Conservation (phyloP, 2,888 invertebrate species). For the Pollenia griseotomentosa region DNA sequence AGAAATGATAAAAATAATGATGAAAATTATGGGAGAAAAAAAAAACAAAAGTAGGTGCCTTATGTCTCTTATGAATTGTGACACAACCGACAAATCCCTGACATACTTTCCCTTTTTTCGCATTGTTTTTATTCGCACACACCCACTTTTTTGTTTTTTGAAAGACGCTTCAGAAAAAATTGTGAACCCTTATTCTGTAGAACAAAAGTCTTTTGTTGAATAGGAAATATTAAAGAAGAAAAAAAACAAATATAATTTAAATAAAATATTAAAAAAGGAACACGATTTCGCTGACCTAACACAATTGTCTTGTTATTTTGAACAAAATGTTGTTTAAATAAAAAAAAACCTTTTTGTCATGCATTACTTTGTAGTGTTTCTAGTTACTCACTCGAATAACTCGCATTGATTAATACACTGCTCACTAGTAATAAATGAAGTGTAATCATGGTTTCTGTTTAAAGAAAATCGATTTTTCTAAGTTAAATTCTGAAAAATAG, state of each 20-base stretch:
- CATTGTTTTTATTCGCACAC: neutral
- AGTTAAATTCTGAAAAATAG: no score
- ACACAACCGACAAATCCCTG: conserved; percentile 57
- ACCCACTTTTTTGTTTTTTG: conserved; percentile 9
- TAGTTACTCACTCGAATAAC: no score
- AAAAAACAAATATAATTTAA: neutral
- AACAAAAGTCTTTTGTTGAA: conserved; percentile 7
- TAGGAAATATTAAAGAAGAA: neutral
- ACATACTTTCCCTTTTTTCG: conserved; percentile 54
- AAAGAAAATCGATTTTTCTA: no score
- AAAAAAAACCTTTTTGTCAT: neutral
- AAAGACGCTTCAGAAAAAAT: conserved; percentile 8
- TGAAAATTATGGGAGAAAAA: neutral
- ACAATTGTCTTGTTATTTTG: neutral
- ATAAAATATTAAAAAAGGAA: neutral
- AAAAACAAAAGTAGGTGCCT: conserved; percentile 33
- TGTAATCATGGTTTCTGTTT: no score
- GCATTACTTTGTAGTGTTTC: no score
- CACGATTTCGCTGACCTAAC: no score
- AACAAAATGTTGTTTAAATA: neutral
- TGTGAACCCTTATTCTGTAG: conserved; percentile 12
- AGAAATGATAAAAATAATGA: conserved; percentile 2
- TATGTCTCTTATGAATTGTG: conserved; percentile 29
- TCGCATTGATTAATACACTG: no score
- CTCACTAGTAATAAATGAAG: no score